Evolutionary conservation across 2,113 vertebrate species (phyloP).

Genomic region (Larimichthys polyactis): DNA sequence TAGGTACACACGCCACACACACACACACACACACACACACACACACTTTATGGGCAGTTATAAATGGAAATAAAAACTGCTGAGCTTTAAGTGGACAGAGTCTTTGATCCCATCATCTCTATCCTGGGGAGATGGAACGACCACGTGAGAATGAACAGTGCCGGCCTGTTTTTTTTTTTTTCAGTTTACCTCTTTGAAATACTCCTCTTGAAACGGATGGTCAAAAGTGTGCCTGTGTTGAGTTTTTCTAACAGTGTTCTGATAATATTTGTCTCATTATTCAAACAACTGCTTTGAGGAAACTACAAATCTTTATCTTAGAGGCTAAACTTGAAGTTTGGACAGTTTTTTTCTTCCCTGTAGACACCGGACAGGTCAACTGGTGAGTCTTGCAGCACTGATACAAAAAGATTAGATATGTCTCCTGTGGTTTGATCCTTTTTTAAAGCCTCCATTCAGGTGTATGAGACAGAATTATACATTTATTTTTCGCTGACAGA

Average conservation of each 20-base stretch:
- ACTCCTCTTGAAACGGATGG: background rate
- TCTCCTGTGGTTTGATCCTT: background rate
- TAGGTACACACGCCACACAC: background rate
- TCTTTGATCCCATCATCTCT: constrained; percentile 21
- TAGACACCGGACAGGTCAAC: background rate
- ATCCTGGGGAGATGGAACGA: background rate
- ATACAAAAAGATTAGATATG: background rate
- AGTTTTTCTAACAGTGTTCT: background rate
- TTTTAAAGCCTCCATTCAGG: background rate
- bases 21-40: background rate
- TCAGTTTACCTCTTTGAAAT: constrained; percentile 20
- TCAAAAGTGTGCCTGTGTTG: constrained; percentile 4
- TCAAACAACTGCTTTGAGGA: background rate
- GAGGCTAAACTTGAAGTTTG: background rate
- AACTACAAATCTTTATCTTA: background rate
- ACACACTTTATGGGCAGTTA: constrained; percentile 3
- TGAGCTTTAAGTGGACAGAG: constrained; percentile 16
- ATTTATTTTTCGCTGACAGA: background rate
- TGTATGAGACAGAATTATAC: background rate
- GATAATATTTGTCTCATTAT: background rate
- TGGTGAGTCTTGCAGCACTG: background rate
- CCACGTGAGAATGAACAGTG: background rate
- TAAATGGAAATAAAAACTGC: constrained; percentile 38
- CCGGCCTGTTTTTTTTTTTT: background rate
- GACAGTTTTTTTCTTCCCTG: background rate